Conservation (phyloP, 2,797 vertebrate genomes). For the Rallus crepitans region DNA sequence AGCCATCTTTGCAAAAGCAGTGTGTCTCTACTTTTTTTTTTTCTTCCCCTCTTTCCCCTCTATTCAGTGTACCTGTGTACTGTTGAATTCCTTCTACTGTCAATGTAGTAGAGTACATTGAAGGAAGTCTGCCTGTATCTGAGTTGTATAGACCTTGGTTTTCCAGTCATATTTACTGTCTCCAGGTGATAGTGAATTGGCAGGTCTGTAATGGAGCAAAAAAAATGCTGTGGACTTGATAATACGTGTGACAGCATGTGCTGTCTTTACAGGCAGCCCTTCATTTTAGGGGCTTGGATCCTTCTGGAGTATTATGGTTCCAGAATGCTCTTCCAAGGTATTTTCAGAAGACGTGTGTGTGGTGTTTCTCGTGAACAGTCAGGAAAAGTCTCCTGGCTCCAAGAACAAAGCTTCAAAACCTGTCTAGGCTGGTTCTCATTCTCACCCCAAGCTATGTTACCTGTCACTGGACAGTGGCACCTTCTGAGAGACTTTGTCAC, state of each 20-base stretch:
- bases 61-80: background rate
- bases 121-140: background rate
- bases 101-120: background rate
- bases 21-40: background rate
- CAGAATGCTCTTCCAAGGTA: background rate
- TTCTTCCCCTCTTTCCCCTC: background rate
- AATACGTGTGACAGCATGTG: background rate
- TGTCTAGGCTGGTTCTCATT: background rate
- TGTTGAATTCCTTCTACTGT: background rate
- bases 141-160: background rate
- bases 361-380: background rate
- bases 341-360: background rate
- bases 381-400: background rate
- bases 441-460: background rate
- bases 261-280: background rate
- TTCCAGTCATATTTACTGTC: background rate
- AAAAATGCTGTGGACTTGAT: background rate
- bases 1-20: slow-evolving; percentile 23
- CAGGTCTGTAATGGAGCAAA: background rate
- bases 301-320: background rate
- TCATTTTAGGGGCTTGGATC: background rate
- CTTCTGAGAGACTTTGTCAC: background rate
- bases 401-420: background rate
- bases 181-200: background rate
- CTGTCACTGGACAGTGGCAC: background rate